These are phyloP conservation scores for Zoanthus sociatus DNA, from an alignment of 92 coral and sea anemone species.

Conservation along the genomic window DNA sequence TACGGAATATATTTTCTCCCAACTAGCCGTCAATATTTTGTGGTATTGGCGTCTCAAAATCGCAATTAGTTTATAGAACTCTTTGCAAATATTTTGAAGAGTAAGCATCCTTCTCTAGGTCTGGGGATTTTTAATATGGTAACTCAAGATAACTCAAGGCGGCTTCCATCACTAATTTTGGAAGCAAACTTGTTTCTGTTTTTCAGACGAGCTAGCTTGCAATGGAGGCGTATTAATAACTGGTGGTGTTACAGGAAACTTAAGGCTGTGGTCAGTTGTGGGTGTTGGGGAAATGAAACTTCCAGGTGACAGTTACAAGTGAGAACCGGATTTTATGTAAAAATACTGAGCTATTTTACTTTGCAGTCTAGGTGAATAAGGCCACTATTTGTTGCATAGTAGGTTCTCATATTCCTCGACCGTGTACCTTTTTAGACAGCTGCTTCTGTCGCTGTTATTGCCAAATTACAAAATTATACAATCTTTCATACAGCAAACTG, in stretches of 20 bases:
- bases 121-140: neutral
- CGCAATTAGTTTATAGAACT: too few species aligned
- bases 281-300: slow-evolving; percentile 90
- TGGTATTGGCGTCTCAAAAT: too few species aligned
- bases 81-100: neutral
- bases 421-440: too few species aligned
- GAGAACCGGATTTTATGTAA: neutral
- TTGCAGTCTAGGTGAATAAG: too few species aligned
- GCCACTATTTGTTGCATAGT: too few species aligned
- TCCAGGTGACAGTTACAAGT: slow-evolving; percentile 93
- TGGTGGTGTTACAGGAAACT: slow-evolving; percentile 85
- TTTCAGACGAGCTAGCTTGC: slow-evolving; percentile 74
- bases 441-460: too few species aligned
- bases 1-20: too few species aligned
- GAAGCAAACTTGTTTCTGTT: neutral
- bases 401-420: too few species aligned
- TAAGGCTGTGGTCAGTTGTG: slow-evolving; percentile 92
- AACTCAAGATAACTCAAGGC: neutral
- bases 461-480: too few species aligned
- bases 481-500: too few species aligned
- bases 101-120: neutral
- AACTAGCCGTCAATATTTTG: too few species aligned
- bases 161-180: neutral
- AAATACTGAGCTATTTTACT: too few species aligned
- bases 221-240: slow-evolving; percentile 85